A percentile compares a stretch with the other conserved stretches of the same genome.
Evolutionary conservation across 2,888 invertebrate species (phyloP).

Genomic region (Carterocephalus palaemon): DNA sequence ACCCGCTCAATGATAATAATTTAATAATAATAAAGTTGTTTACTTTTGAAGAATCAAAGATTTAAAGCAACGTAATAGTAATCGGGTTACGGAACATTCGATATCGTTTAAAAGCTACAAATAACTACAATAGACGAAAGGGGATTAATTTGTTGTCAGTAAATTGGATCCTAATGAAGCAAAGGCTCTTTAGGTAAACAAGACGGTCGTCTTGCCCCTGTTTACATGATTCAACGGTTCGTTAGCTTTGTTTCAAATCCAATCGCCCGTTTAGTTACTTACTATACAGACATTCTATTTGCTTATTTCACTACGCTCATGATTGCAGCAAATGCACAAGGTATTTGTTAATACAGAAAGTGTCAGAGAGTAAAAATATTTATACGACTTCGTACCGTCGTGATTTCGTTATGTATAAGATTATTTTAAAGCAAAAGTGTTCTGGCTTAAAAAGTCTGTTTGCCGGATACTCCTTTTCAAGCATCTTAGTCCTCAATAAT

Average conservation of each 20-base stretch:
- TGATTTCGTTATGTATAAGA: too few relatives aligned
- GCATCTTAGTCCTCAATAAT: too few relatives aligned
- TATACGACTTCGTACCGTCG: too few relatives aligned
- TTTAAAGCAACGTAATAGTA: background rate
- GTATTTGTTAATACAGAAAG: too few relatives aligned
- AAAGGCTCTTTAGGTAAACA: slow-evolving; percentile 78
- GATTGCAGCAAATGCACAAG: slow-evolving; percentile 22
- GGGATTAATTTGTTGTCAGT: slow-evolving; percentile 77
- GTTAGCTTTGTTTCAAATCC: slow-evolving; percentile 78
- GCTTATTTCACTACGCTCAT: slow-evolving; percentile 26
- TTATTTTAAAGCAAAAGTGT: too few relatives aligned
- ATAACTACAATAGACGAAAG: slow-evolving; percentile 42
- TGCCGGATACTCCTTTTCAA: too few relatives aligned
- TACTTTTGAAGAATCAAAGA: too few relatives aligned
- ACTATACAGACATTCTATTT: slow-evolving; percentile 37
- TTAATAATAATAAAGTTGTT: too few relatives aligned
- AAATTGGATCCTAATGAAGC: slow-evolving; percentile 79
- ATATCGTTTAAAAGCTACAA: slow-evolving; percentile 25
- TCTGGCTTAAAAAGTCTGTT: too few relatives aligned
- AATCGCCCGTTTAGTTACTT: slow-evolving; percentile 57
- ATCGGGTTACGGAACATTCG: slow-evolving; percentile 17
- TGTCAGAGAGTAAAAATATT: too few relatives aligned
- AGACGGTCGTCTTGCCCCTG: slow-evolving; percentile 75
- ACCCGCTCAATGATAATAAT: too few relatives aligned
- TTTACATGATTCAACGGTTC: slow-evolving; percentile 77